These are phyloP conservation scores for Arctocebus calabarensis DNA, from an alignment of 2,797 vertebrate species.

Conservation along the genomic window DNA sequence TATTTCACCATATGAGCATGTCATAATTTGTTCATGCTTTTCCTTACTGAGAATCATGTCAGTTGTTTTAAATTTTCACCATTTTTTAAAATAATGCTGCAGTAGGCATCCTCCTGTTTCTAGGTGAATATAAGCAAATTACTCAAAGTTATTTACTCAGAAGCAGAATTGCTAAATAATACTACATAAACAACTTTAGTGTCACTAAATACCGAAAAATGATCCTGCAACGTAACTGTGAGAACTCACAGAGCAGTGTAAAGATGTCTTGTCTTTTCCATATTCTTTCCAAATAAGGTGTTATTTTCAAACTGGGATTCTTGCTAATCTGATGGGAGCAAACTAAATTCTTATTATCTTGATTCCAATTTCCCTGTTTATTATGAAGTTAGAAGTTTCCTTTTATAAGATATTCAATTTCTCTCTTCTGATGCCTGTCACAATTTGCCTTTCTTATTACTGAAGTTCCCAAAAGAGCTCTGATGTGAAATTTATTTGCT, in stretches of 20 bases:
- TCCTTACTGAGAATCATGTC: background rate
- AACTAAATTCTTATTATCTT: conserved; percentile 15
- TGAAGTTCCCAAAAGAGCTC: background rate
- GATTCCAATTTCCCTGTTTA: background rate
- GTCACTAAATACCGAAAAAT: background rate
- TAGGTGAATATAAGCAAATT: conserved; percentile 20
- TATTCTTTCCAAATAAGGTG: background rate
- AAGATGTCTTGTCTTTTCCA: background rate
- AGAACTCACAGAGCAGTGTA: background rate
- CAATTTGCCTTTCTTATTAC: conserved; percentile 27
- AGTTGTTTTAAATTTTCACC: background rate
- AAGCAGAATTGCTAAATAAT: background rate
- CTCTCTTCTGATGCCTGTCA: background rate
- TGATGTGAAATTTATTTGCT: background rate
- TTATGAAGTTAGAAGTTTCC: background rate
- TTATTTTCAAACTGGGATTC: conserved; percentile 4
- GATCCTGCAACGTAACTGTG: background rate
- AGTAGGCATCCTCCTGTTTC: background rate
- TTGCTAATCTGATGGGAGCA: background rate
- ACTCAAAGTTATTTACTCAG: background rate
- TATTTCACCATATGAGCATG: background rate
- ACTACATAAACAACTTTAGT: conserved; percentile 14
- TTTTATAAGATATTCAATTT: background rate
- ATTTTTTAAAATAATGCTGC: background rate
- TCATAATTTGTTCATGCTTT: background rate